These are phyloP conservation scores for Epicauta chinensis DNA, from an alignment of 1,140 invertebrate species.

Conservation along the genomic window DNA sequence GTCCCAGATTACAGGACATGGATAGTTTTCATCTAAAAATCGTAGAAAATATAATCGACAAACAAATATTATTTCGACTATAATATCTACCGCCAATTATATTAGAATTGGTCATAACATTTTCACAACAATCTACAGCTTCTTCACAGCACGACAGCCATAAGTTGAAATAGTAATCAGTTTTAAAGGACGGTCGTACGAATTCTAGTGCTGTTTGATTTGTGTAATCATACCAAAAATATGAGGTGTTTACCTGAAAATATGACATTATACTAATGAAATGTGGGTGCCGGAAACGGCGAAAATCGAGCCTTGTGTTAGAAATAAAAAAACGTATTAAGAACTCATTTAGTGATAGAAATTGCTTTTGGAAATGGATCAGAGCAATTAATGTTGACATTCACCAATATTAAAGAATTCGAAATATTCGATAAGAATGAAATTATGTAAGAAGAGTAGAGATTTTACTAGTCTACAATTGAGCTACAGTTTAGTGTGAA, in stretches of 20 bases:
- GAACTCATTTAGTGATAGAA: too few species aligned
- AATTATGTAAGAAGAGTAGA: too few species aligned
- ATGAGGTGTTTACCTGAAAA: slow-evolving; percentile 18
- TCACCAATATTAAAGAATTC: too few species aligned
- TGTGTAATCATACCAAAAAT: slow-evolving; percentile 24
- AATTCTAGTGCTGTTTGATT: slow-evolving; percentile 13
- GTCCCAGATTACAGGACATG: slow-evolving; percentile 48
- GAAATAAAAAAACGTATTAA: too few species aligned
- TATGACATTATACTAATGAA: not conserved
- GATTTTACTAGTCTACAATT: too few species aligned
- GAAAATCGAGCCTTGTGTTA: too few species aligned
- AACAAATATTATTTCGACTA: slow-evolving; percentile 10
- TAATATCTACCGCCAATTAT: slow-evolving; percentile 5
- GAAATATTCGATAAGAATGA: too few species aligned
- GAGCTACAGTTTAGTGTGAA: too few species aligned
- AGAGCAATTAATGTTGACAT: too few species aligned
- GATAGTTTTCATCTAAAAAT: slow-evolving; percentile 25
- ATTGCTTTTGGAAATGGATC: too few species aligned
- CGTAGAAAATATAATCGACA: too few species aligned
- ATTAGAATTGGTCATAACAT: slow-evolving; percentile 25
- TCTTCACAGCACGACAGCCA: slow-evolving; percentile 25
- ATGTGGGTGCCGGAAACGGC: too few species aligned
- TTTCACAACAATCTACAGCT: slow-evolving; percentile 27
- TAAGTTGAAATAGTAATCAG: slow-evolving; percentile 21
- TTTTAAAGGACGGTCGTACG: slow-evolving; percentile 20